Conservation (phyloP, 2,113 vertebrate species). For the Gopherus evgoodei region DNA sequence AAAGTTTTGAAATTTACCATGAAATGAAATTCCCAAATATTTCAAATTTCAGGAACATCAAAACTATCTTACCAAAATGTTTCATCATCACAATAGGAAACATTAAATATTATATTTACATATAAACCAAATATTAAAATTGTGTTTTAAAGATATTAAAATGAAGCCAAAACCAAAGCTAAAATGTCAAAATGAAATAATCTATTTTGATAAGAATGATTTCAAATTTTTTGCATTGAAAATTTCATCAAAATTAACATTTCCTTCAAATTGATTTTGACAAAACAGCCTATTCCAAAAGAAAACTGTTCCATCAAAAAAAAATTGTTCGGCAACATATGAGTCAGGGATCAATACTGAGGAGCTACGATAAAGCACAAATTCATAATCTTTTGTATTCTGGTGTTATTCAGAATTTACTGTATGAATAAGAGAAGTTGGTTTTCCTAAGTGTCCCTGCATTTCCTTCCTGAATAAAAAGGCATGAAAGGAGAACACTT, state of each 20-base stretch:
- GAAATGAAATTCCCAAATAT: background rate
- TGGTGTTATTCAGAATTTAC: background rate
- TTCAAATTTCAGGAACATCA: background rate
- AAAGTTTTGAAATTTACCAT: background rate
- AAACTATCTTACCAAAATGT: background rate
- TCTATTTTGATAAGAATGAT: background rate
- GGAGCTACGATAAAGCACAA: background rate
- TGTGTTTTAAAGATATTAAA: background rate
- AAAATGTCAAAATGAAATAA: background rate
- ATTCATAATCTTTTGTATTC: background rate
- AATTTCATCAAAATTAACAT: background rate
- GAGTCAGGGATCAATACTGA: background rate
- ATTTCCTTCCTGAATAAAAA: too few relatives aligned
- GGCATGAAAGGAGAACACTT: background rate
- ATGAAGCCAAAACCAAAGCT: background rate
- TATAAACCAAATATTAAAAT: background rate
- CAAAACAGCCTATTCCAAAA: rapidly evolving
- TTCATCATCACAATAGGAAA: background rate
- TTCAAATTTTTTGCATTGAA: background rate
- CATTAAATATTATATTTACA: background rate
- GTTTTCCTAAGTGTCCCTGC: background rate
- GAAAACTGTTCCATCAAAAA: background rate
- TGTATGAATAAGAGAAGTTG: background rate
- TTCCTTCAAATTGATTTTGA: background rate
- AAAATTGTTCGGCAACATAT: background rate